A percentile compares a stretch with the other conserved stretches of the same genome.
These are phyloP conservation scores for Rugalucina vietnamica DNA, from an alignment of 2,888 invertebrate genomes.

Conservation along the genomic window DNA sequence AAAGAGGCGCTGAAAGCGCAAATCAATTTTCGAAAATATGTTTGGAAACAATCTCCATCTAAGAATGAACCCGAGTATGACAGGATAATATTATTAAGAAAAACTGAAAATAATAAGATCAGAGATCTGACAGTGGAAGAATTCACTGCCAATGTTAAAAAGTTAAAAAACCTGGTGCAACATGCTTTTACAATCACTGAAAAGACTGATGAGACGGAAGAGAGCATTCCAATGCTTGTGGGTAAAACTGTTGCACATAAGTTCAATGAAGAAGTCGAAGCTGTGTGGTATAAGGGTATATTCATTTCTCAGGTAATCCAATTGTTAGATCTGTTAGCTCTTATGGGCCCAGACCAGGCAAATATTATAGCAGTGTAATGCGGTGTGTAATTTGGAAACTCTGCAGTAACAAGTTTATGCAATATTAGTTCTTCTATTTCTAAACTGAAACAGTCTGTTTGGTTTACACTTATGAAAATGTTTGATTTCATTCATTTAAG, in stretches of 20 bases:
- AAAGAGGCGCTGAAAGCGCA: background rate
- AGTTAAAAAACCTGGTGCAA: constrained; percentile 1
- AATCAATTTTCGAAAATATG: constrained; percentile 8
- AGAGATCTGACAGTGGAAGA: constrained; percentile 27
- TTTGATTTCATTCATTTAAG: too few relatives aligned
- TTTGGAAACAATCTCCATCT: constrained; percentile 28
- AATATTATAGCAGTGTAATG: too few relatives aligned
- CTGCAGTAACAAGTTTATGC: too few relatives aligned
- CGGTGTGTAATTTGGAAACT: too few relatives aligned
- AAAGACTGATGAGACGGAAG: background rate
- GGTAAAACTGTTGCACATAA: constrained; percentile 32
- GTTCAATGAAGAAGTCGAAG: constrained; percentile 14
- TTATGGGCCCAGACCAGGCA: too few relatives aligned
- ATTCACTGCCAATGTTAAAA: constrained; percentile 27
- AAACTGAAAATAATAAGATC: constrained; percentile 25
- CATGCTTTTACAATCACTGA: constrained; percentile 24
- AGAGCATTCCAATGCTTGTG: constrained; percentile 14
- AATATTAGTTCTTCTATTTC: too few relatives aligned
- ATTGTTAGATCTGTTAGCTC: too few relatives aligned
- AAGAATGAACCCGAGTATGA: background rate
- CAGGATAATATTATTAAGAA: background rate
- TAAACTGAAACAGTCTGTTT: too few relatives aligned
- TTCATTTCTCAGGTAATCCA: constrained; percentile 49
- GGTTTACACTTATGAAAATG: too few relatives aligned
- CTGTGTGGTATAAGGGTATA: constrained; percentile 46